These are phyloP conservation scores for Ispidina lecontei DNA, from an alignment of 2,797 vertebrate genomes.

Conservation along the genomic window DNA sequence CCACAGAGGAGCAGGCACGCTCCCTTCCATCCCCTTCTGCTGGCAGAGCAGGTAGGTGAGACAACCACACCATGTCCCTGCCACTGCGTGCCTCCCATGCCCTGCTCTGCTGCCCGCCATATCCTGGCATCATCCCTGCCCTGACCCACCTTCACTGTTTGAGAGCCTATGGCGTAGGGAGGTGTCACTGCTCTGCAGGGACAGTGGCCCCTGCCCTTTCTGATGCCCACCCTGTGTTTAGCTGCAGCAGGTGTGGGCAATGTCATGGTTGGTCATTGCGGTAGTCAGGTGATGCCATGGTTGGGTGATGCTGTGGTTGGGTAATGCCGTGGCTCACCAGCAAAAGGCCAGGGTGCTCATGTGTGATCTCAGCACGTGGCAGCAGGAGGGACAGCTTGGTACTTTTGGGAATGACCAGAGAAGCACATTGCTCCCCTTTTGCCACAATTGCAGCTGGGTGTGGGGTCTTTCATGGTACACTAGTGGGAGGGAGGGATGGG, in stretches of 20 bases:
- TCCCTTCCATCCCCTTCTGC: neutral
- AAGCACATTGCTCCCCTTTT: neutral
- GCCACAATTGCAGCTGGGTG: rapidly evolving
- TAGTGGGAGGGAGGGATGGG: no score
- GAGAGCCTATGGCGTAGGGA: rapidly evolving
- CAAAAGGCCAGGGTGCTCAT: rapidly evolving
- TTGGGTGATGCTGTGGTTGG: no score
- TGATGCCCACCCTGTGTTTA: neutral
- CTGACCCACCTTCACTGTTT: neutral
- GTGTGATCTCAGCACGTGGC: neutral
- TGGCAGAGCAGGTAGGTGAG: neutral
- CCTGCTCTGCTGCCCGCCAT: neutral
- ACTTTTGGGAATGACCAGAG: rapidly evolving
- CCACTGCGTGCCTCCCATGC: neutral
- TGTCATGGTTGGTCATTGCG: neutral
- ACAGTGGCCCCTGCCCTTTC: neutral
- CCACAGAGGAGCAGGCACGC: neutral
- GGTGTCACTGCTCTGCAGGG: rapidly evolving
- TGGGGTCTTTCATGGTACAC: rapidly evolving
- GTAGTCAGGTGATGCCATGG: no score
- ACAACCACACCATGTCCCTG: neutral
- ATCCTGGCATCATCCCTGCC: neutral
- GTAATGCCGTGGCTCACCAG: neutral
- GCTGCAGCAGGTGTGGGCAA: neutral
- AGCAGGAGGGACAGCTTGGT: neutral